phyloP scores from a whole-genome alignment of 2,797 vertebrate species.

The Threskiornis aethiopicus region DNA sequence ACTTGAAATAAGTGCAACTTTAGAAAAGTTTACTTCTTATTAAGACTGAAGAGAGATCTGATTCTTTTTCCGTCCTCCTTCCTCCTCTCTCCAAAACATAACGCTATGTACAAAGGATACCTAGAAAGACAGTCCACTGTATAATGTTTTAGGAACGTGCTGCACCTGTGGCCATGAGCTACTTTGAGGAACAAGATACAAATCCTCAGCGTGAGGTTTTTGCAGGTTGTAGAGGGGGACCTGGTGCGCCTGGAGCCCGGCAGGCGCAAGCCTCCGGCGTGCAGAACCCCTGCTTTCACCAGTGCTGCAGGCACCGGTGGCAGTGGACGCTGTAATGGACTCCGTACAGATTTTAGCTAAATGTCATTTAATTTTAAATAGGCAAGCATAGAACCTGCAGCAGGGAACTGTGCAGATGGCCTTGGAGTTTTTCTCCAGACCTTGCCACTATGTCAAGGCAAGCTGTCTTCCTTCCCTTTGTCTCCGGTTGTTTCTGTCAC shows the following conservation, averaged over 20 bases:
- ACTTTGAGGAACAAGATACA: background rate
- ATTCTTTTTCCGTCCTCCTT: background rate
- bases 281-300: background rate
- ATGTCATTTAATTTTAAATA: background rate
- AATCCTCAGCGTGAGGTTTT: background rate
- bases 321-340: fast-evolving
- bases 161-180: background rate
- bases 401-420: background rate
- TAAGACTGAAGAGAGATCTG: background rate
- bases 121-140: background rate
- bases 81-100: background rate
- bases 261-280: background rate
- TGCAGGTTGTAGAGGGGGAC: background rate
- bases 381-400: background rate
- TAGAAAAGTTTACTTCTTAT: background rate
- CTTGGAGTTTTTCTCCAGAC: background rate
- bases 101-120: background rate
- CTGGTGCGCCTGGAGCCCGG: background rate
- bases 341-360: background rate
- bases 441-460: background rate
- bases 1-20: background rate
- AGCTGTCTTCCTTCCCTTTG: background rate
- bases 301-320: background rate
- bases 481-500: background rate
- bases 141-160: fast-evolving